phyloP scores from a whole-genome alignment of 2,888 invertebrate genomes.

The Octodonta nipae region DNA sequence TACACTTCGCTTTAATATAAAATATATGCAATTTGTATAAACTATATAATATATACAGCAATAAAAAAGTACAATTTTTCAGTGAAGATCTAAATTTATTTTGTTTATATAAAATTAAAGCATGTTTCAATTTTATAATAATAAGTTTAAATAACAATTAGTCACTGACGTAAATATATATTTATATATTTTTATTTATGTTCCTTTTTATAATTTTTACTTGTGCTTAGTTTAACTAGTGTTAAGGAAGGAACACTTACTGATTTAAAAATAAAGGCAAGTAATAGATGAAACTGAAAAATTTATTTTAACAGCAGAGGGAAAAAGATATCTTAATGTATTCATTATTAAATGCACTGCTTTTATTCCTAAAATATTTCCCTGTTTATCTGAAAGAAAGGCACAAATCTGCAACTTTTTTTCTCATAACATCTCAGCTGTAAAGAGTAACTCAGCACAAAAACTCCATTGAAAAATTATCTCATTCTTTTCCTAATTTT shows the following conservation, averaged over 20 bases:
- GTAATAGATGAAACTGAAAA: too few species aligned
- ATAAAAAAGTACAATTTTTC: slow-evolving; percentile 10
- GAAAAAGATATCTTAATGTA: too few species aligned
- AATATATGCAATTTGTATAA: slow-evolving; percentile 4
- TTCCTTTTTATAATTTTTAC: slow-evolving; percentile 5
- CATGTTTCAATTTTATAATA: slow-evolving; percentile 9
- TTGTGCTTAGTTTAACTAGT: slow-evolving; percentile 14
- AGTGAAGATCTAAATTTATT: slow-evolving; percentile 6
- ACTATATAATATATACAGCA: slow-evolving; percentile 8
- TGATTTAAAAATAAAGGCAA: too few species aligned
- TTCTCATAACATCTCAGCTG: too few species aligned
- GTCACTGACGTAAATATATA: slow-evolving; percentile 13
- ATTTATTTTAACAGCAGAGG: too few species aligned
- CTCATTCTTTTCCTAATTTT: too few species aligned
- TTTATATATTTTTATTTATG: slow-evolving; percentile 8
- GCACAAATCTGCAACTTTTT: too few species aligned
- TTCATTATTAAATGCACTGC: too few species aligned
- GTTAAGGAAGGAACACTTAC: slow-evolving; percentile 4
- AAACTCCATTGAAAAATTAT: too few species aligned
- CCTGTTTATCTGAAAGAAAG: too few species aligned
- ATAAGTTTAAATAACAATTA: slow-evolving; percentile 11
- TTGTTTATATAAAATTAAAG: slow-evolving; percentile 9
- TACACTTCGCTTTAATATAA: slow-evolving; percentile 3
- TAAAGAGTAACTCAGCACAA: too few species aligned
- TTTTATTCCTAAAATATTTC: too few species aligned